Evolutionary conservation across 2,113 vertebrate genomes (phyloP).

Genomic region (Indicator indicator): DNA sequence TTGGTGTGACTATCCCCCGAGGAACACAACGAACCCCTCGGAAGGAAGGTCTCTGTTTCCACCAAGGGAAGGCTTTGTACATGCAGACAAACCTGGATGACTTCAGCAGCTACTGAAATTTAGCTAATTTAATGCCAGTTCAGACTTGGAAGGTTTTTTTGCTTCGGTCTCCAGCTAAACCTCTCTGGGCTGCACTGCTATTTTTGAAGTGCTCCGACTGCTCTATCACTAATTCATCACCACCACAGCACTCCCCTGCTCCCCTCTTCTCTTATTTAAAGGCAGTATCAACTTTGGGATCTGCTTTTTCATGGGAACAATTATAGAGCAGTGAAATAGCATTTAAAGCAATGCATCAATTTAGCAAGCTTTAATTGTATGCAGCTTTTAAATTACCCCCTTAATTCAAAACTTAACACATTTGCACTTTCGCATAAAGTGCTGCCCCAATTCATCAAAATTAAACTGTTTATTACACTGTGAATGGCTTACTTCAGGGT

Average conservation of each 20-base stretch:
- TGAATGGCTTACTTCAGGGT: slow-evolving; percentile 84
- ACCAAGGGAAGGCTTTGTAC: background rate
- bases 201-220: slow-evolving; percentile 4
- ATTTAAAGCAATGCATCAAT: slow-evolving; percentile 25
- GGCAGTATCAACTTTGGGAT: slow-evolving; percentile 3
- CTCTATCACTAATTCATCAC: slow-evolving; percentile 33
- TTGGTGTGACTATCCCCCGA: background rate
- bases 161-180: background rate
- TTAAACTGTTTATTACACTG: slow-evolving; percentile 25
- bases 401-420: slow-evolving; percentile 52
- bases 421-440: slow-evolving; percentile 37
- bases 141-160: background rate
- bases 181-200: background rate
- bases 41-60: background rate
- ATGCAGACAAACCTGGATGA: background rate
- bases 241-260: background rate
- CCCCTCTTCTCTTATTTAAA: slow-evolving; percentile 1
- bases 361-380: slow-evolving; percentile 29
- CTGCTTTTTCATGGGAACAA: slow-evolving; percentile 32
- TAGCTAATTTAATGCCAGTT: slow-evolving; percentile 3
- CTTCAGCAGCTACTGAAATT: slow-evolving; percentile 11
- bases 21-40: background rate
- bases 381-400: slow-evolving; percentile 43
- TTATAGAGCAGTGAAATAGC: background rate
- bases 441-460: slow-evolving; percentile 41